phyloP scores from a whole-genome alignment of 1,140 invertebrate species.

The Dryas iulia region DNA sequence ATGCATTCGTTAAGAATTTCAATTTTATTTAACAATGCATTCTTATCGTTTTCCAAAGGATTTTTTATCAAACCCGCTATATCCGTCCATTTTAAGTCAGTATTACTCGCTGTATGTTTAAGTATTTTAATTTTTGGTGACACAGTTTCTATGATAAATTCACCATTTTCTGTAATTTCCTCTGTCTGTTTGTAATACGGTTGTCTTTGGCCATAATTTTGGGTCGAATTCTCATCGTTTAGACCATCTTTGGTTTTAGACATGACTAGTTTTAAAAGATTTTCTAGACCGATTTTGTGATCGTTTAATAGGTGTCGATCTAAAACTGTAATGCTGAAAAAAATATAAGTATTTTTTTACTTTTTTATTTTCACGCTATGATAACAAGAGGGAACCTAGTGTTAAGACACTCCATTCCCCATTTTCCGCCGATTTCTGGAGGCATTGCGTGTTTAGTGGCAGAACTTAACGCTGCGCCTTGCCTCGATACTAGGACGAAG shows the following conservation, averaged over 20 bases:
- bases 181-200: constrained; percentile 57
- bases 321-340: constrained; percentile 64
- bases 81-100: constrained; percentile 53
- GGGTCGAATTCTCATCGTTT: constrained; percentile 30
- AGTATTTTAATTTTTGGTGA: constrained; percentile 63
- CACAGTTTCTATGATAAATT: constrained; percentile 62
- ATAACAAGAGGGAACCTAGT: no score
- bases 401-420: no score
- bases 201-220: constrained; percentile 44
- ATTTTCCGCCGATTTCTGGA: no score
- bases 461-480: no score
- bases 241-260: constrained; percentile 65
- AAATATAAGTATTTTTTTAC: neutral
- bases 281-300: constrained; percentile 66
- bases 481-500: no score
- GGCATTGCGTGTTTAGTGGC: no score
- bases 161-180: constrained; percentile 54
- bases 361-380: neutral
- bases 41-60: constrained; percentile 38
- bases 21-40: constrained; percentile 57
- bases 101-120: constrained; percentile 55
- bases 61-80: constrained; percentile 31
- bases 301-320: constrained; percentile 65
- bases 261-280: constrained; percentile 63
- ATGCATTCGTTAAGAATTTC: constrained; percentile 62